Conservation (phyloP, 2,113 vertebrate species). For the Cebidichthys violaceus region DNA sequence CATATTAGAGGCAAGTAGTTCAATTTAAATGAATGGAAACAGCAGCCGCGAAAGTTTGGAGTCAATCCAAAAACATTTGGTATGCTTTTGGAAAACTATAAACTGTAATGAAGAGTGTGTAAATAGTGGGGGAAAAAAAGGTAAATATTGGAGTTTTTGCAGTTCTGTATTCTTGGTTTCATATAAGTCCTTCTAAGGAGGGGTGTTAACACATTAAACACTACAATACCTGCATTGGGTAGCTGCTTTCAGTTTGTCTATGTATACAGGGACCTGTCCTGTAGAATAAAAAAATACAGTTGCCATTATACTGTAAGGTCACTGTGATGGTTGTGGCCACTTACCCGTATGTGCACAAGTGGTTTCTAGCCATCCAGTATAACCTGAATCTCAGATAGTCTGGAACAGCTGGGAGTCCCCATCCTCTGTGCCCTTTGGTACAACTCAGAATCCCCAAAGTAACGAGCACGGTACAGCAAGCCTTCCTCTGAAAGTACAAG, state of each 20-base stretch:
- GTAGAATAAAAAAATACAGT: not conserved
- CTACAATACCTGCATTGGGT: not conserved
- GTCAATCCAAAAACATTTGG: not conserved
- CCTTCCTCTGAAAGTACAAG: slow-evolving; percentile 91
- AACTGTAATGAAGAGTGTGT: not conserved
- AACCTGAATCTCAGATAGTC: slow-evolving; percentile 95
- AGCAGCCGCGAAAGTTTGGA: not conserved
- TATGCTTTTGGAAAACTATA: not conserved
- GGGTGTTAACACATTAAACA: not conserved
- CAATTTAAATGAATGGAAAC: not conserved
- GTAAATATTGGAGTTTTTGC: not conserved
- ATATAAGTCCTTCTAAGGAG: not conserved
- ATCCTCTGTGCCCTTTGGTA: slow-evolving; percentile 97
- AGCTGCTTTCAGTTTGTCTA: not conserved
- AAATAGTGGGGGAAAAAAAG: not conserved
- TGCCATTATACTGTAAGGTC: not conserved
- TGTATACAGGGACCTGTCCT: not conserved
- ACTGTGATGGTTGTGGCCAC: slow-evolving; percentile 1
- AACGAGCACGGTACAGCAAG: slow-evolving; percentile 95
- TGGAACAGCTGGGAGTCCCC: slow-evolving; percentile 96
- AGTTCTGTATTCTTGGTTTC: not conserved
- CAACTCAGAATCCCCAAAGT: slow-evolving; percentile 94
- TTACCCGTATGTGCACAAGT: slow-evolving; percentile 57
- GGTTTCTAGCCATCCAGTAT: slow-evolving; percentile 88
- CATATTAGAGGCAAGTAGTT: not conserved